Base-by-base conservation (phyloP, 2,113 vertebrate genomes). In the Protobothrops flavoviridis region DNA sequence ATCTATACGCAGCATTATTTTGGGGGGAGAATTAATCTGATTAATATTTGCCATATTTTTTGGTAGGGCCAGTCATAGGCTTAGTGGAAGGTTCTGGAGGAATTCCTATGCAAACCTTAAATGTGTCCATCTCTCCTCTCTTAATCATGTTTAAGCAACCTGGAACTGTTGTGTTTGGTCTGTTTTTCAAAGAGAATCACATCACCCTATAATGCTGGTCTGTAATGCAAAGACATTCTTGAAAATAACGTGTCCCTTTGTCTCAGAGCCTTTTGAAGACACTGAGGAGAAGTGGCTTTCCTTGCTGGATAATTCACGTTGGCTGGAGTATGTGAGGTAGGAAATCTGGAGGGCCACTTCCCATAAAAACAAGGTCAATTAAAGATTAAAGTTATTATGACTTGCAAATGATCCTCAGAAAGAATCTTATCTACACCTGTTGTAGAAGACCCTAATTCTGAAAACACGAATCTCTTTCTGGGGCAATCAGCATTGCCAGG, bases 241-340 rank as follows among this genome's bases (percentile, higher is more conserved):
- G n/a, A 39, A 88, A 64, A 52, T 21, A 21, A 33, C 29, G 20
- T 0, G 39, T 93, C n/a, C 96, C 26, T 90, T 93, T 94, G 48
- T 95, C 97, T 64, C 95, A 98, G 98, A 98, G 91, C 98, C 98
- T 48, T 99, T 99, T 97, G 99, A 99, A 96, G 99, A 99, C 97
- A 98, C 98, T 0, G 99, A 99, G 93, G 99, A 99, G 95, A 99
- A 98, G 94, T 99, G 99, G 99, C 95, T 99, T 5, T 98, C 99
- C 10, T 98, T 98, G 0, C 96, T 99, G 95, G 99, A 99, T 93
- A 99, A 96, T 96, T 98, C 99, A 29, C 98, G 94, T 88, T 99
- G 99, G 99, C 96, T 99, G 61, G 99, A 99, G 93, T 98, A 98
- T 13, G 95, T 99, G 93, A 99, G 99, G 99, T 99, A 97, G 4